Evolutionary conservation across 2,888 invertebrate genomes (phyloP), one percentile per base, ranked within the genome.

Genomic region (Frankliniella fusca): DNA sequence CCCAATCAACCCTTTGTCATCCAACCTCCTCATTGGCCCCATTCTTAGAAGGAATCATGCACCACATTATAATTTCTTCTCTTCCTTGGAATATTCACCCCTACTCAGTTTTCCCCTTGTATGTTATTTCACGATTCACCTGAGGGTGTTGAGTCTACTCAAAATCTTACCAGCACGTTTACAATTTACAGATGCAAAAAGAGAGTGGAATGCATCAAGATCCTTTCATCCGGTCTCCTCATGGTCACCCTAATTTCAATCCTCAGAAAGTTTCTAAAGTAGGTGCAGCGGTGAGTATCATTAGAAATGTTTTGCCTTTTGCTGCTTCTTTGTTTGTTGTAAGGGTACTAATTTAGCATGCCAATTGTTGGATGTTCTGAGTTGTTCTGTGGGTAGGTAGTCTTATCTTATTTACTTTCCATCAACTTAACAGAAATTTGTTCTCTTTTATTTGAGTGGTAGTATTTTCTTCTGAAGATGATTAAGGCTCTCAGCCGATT

Each of bases 221-320:
- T 88, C 97, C 97, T 28, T 98, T 98, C 89, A 90, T 95, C 81
- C 93, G 94, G 84, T 94, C 95, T 81, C 92, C 94, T 84, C 96
- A 96, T 90, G 96, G 97, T 80, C 96, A 97, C 90, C 95, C 97
- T 70, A 94, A 94, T 83, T 98, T 97, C 89, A 94, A 95, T 85
- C 98, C 98, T 18, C 97, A 97, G 88, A 97, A 97, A 90, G 93
- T 95, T 84, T 96, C 96, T 81, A 96, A 97, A 87, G 92, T 92
- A 27, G 23, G 11, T 11, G 70, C 27, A 27, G n/a, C 23, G 0
- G 70, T 76, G 27, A 76, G 70, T 76, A 76, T 61, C 3, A 61
- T 7, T n/a, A 1, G 15, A 8, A 7, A 18, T 10, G 18, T 18
- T 18, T 61, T 61, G 20, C n/a, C 20, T 15, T 20, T 61, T 61